These are phyloP conservation scores for Sabellastarte sp. DNA, from an alignment of 2,888 invertebrate species.

Conservation along the genomic window DNA sequence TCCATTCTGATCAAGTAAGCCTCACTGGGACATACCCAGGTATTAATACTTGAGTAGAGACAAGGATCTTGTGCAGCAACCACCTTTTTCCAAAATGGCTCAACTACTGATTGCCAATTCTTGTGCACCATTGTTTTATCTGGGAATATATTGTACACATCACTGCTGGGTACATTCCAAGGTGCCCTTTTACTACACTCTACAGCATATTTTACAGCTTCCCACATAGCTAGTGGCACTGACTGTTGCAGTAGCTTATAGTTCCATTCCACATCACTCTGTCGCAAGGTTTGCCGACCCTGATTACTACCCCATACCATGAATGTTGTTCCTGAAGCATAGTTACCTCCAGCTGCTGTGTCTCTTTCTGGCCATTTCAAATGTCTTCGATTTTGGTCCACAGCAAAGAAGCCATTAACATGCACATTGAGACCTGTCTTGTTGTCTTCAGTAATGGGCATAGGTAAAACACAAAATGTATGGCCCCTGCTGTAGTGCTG, in stretches of 20 bases:
- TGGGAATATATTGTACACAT: neutral
- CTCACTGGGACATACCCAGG: no score
- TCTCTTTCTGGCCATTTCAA: neutral
- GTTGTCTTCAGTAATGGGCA: neutral
- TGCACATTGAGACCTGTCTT: neutral
- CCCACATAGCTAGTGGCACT: neutral
- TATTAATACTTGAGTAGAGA: no score
- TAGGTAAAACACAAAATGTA: neutral
- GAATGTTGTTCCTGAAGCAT: no score
- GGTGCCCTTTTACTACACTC: neutral
- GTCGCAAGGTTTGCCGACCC: no score
- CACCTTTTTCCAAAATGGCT: no score
- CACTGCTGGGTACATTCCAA: no score
- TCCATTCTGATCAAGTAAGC: no score
- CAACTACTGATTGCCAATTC: neutral
- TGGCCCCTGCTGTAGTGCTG: neutral
- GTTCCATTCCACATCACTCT: neutral
- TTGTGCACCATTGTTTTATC: neutral
- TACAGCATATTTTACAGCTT: neutral
- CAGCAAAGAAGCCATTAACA: neutral
- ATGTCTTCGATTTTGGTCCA: neutral
- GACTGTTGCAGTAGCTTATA: neutral
- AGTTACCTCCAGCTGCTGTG: no score
- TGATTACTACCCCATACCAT: no score
- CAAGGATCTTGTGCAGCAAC: no score